Conservation (phyloP, 2,888 invertebrate species). For the Campaea margaritaria region DNA sequence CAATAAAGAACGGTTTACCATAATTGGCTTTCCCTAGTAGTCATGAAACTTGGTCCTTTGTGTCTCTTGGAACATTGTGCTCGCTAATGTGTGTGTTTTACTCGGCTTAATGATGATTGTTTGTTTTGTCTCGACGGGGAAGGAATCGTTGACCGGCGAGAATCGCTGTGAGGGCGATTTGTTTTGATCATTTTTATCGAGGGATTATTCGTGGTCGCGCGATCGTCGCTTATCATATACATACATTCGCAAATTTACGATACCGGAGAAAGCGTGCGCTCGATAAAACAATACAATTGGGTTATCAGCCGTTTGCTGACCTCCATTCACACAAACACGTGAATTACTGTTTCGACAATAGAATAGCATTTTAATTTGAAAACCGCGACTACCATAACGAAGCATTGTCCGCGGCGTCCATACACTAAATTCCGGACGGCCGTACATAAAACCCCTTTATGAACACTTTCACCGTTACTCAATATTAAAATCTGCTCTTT, state of each 20-base stretch:
- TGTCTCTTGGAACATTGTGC: slow-evolving; percentile 13
- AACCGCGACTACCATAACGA: slow-evolving; percentile 17
- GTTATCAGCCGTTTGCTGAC: slow-evolving; percentile 39
- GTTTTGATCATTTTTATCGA: slow-evolving; percentile 25
- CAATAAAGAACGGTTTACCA: not conserved
- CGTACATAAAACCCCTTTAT: slow-evolving; percentile 22
- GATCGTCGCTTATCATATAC: slow-evolving; percentile 31
- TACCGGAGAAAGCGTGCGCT: slow-evolving; percentile 32
- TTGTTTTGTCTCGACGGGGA: slow-evolving; percentile 5
- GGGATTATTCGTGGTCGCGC: slow-evolving; percentile 21
- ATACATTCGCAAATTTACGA: slow-evolving; percentile 14
- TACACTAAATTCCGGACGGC: too few species aligned
- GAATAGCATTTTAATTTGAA: slow-evolving; percentile 14
- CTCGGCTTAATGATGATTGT: slow-evolving; percentile 4
- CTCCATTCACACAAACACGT: slow-evolving; percentile 26
- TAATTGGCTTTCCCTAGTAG: slow-evolving; percentile 1
- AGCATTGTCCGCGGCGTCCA: slow-evolving; percentile 22
- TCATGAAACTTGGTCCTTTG: slow-evolving; percentile 9
- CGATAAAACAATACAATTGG: slow-evolving; percentile 36
- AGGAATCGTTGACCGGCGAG: slow-evolving; percentile 10
- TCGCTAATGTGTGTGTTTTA: slow-evolving; percentile 10
- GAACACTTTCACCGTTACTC: slow-evolving; percentile 38
- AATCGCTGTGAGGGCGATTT: slow-evolving; percentile 2
- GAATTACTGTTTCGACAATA: slow-evolving; percentile 7
- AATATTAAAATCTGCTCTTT: slow-evolving; percentile 33